Evolutionary conservation across 1,140 invertebrate genomes (phyloP).

Genomic region (Aplysia californica): DNA sequence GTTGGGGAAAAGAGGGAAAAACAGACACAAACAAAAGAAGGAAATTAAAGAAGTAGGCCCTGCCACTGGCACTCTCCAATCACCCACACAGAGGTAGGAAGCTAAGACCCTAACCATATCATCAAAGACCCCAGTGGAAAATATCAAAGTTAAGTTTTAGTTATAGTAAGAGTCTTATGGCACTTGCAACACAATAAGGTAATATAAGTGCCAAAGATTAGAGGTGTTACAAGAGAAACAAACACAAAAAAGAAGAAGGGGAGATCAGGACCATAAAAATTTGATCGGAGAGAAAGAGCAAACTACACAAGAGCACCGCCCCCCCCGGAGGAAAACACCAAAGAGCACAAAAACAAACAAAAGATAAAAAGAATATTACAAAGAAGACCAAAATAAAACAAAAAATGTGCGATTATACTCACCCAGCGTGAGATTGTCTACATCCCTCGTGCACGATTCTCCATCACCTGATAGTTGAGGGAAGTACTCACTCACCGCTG

Average conservation of each 20-base stretch:
- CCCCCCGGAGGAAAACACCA: neutral
- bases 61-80: too few relatives aligned
- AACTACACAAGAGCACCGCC: neutral
- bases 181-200: too few relatives aligned
- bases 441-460: slow-evolving; percentile 31
- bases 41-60: too few relatives aligned
- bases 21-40: too few relatives aligned
- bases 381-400: neutral
- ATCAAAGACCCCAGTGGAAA: too few relatives aligned
- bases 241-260: neutral
- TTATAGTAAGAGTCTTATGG: too few relatives aligned
- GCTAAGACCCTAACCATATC: too few relatives aligned
- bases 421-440: slow-evolving; percentile 48
- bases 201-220: too few relatives aligned
- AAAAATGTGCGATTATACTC: neutral
- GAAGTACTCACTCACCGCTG: slow-evolving; percentile 39
- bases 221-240: neutral
- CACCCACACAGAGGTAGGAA: too few relatives aligned
- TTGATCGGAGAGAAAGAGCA: neutral
- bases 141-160: too few relatives aligned
- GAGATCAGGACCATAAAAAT: neutral
- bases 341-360: neutral
- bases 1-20: too few relatives aligned
- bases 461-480: slow-evolving; percentile 39
- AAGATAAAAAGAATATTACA: neutral